Base-by-base conservation (phyloP, 2,113 vertebrate species). In the Tenrec ecaudatus region DNA sequence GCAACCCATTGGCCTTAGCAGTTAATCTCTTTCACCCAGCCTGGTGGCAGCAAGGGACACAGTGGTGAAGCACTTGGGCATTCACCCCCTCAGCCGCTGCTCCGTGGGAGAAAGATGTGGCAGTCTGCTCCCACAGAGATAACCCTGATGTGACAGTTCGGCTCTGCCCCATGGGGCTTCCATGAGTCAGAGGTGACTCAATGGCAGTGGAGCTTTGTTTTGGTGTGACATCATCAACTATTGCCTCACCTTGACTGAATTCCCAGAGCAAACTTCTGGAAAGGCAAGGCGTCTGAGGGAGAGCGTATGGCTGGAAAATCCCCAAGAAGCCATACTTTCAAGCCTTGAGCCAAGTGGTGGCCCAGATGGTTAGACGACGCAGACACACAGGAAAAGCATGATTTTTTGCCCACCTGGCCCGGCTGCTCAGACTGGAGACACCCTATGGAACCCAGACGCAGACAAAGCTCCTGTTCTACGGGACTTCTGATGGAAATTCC, bases 401-500 rank as follows among this genome's bases (percentile, higher is more conserved):
- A 94, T 86, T 81, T 0, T 20, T 66, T 64, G 89, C 86, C 80
- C 84, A 95, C 86, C 83, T 71, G 57, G 10, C 15, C 10, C 8
- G 47, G 73, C 53, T 29, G 75, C 69, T 60, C 79, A n/a, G 75
- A 91, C 58, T 89, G 64, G 91, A 91, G 88, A 71, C 82, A 76
- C 77, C 29, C 11, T 38, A 92, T 83, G 0, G 8, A 60, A 78
- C 82, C 91, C 88, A 91, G 69, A 58, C 66, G 43, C 66, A 95
- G 94, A 95, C 88, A 82, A 62, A 93, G 64, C 69, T 89, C 89
- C 91, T 27, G 71, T 85, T 92, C 90, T 90, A 17, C 92, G 64
- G 23, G 82, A 84, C 86, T 78, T 85, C 47, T 93, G 95, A 94
- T 93, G 79, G 90, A 94, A 95, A 95, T 85, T 92, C 95, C 90